phyloP scores from a whole-genome alignment of 1,140 invertebrate species.

The Homalodisca vitripennis region DNA sequence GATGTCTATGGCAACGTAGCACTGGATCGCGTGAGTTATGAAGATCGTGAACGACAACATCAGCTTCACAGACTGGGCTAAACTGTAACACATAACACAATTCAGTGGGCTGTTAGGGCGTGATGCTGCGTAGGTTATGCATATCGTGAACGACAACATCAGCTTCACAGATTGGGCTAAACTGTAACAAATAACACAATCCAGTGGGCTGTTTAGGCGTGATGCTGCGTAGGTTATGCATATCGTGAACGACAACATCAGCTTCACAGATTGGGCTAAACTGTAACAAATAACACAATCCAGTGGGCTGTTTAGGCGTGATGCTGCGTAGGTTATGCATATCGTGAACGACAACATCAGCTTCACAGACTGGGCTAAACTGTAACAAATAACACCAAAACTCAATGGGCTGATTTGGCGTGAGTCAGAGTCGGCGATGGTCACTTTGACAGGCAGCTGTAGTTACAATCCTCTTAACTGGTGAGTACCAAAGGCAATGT shows the following conservation, averaged over 20 bases:
- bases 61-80: conserved; percentile 71
- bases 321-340: conserved; percentile 81
- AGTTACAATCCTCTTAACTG: too few relatives aligned
- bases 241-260: conserved; percentile 76
- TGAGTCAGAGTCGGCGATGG: conserved; percentile 80
- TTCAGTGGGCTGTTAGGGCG: too few relatives aligned
- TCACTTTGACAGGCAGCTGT: conserved; percentile 76
- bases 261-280: conserved; percentile 68
- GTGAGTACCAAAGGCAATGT: too few relatives aligned
- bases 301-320: too few relatives aligned
- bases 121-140: conserved; percentile 80
- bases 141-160: conserved; percentile 77
- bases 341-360: conserved; percentile 76
- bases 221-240: conserved; percentile 84
- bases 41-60: conserved; percentile 79
- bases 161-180: conserved; percentile 71
- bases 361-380: conserved; percentile 70
- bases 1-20: conserved; percentile 88
- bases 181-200: conserved; percentile 56
- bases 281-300: conserved; percentile 57
- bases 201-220: too few relatives aligned
- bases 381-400: conserved; percentile 53
- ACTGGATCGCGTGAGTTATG: conserved; percentile 80
- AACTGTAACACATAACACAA: conserved; percentile 55
- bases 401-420: too few relatives aligned